Percentiles rank a stretch among this genome's conserved stretches.
phyloP scores from a whole-genome alignment of 2,888 invertebrate species.

The Acleris sparsana region DNA sequence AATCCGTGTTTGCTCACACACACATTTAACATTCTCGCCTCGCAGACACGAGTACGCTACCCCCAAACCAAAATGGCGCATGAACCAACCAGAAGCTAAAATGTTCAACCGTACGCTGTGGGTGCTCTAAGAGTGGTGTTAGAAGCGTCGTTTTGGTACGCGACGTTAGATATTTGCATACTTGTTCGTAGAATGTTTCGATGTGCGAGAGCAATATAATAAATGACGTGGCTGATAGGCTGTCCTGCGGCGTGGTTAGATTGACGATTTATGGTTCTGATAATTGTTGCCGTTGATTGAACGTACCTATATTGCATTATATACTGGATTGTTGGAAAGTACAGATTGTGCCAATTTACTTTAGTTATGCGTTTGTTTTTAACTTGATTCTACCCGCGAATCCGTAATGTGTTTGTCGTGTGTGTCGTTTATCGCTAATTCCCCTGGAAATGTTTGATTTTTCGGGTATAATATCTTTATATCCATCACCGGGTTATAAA shows the following conservation, averaged over 20 bases:
- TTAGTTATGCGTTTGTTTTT: no score
- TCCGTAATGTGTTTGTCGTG: no score
- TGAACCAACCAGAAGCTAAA: no score
- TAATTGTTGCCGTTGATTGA: conserved; percentile 29
- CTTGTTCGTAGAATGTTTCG: conserved; percentile 75
- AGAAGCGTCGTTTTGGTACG: no score
- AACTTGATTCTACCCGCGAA: no score
- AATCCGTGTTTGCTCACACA: conserved; percentile 76
- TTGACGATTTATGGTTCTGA: conserved; percentile 31
- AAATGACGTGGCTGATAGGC: conserved; percentile 32
- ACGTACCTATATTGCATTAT: conserved; percentile 9
- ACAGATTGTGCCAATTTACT: no score
- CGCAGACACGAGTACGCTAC: conserved; percentile 66
- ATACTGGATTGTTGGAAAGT: background rate
- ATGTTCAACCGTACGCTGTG: no score
- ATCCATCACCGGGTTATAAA: no score
- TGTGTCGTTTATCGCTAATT: no score
- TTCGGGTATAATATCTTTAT: no score
- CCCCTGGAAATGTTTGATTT: no score
- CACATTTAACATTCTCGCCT: conserved; percentile 74
- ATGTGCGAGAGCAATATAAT: conserved; percentile 48
- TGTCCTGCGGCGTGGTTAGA: conserved; percentile 24
- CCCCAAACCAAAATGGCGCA: conserved; percentile 23
- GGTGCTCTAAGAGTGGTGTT: no score
- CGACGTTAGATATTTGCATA: conserved; percentile 64